These are phyloP conservation scores for Grantiella picta DNA, from an alignment of 2,113 vertebrate species.

Conservation along the genomic window DNA sequence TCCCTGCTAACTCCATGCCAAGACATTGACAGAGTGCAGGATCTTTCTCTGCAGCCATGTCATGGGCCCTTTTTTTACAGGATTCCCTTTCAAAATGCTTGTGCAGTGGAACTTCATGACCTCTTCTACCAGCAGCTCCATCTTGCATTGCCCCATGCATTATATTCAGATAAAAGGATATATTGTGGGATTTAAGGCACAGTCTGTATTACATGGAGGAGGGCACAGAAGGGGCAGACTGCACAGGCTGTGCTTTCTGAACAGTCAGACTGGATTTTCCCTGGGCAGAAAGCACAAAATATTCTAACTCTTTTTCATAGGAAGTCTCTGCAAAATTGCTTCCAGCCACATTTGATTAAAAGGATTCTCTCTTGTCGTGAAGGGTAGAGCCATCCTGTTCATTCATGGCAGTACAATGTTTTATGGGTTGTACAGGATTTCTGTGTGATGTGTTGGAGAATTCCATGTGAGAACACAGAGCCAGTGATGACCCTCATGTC, in stretches of 20 bases:
- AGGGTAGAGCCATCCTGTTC: background rate
- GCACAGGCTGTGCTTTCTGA: background rate
- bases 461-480: background rate
- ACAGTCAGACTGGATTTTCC: background rate
- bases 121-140: background rate
- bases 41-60: background rate
- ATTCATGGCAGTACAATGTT: background rate
- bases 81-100: slow-evolving; percentile 26
- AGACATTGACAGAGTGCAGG: slow-evolving; percentile 43
- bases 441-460: background rate
- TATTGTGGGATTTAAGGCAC: background rate
- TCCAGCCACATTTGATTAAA: background rate
- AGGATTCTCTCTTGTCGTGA: background rate
- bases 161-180: slow-evolving; percentile 11
- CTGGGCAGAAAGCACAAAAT: background rate
- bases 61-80: background rate
- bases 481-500: background rate
- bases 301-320: background rate
- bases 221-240: background rate
- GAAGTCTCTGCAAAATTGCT: background rate
- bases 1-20: slow-evolving; percentile 26
- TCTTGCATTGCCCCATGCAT: background rate
- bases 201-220: background rate
- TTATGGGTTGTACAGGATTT: background rate
- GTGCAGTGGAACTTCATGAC: slow-evolving; percentile 21